phyloP scores from a whole-genome alignment of 1,140 invertebrate genomes.

The Atta cephalotes region DNA sequence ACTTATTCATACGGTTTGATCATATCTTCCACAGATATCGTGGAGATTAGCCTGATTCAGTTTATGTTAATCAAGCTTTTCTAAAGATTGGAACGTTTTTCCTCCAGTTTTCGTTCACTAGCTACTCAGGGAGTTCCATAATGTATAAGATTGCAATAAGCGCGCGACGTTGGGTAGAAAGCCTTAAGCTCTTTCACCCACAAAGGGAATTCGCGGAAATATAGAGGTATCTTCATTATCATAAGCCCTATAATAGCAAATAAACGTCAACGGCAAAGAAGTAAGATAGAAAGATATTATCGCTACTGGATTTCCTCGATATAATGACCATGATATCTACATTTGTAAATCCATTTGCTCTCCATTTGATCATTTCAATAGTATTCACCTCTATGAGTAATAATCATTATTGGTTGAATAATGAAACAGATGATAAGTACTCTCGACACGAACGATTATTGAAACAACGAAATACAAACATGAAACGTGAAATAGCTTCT shows the following conservation, averaged over 20 bases:
- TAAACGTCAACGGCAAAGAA: slow-evolving; percentile 44
- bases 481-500: not conserved
- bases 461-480: slow-evolving; percentile 1
- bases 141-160: slow-evolving; percentile 59
- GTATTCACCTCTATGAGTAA: not conserved
- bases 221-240: slow-evolving; percentile 62
- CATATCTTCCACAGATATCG: not conserved
- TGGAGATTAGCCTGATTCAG: slow-evolving; percentile 35
- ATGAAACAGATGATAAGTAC: slow-evolving; percentile 32
- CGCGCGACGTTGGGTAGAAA: slow-evolving; percentile 19
- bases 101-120: slow-evolving; percentile 11
- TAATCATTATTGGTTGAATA: slow-evolving; percentile 16
- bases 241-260: slow-evolving; percentile 66
- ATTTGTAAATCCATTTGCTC: slow-evolving; percentile 4
- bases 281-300: not conserved
- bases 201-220: slow-evolving; percentile 52
- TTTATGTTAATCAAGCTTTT: slow-evolving; percentile 46
- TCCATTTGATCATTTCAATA: slow-evolving; percentile 8
- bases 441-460: slow-evolving; percentile 9
- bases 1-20: slow-evolving; percentile 24
- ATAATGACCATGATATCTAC: not conserved
- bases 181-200: slow-evolving; percentile 7
- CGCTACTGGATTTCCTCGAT: slow-evolving; percentile 10
- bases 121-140: slow-evolving; percentile 30
- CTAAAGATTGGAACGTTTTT: slow-evolving; percentile 44